Evolutionary conservation across 2,113 vertebrate species (phyloP).

Genomic region (Solenodon paradoxus): DNA sequence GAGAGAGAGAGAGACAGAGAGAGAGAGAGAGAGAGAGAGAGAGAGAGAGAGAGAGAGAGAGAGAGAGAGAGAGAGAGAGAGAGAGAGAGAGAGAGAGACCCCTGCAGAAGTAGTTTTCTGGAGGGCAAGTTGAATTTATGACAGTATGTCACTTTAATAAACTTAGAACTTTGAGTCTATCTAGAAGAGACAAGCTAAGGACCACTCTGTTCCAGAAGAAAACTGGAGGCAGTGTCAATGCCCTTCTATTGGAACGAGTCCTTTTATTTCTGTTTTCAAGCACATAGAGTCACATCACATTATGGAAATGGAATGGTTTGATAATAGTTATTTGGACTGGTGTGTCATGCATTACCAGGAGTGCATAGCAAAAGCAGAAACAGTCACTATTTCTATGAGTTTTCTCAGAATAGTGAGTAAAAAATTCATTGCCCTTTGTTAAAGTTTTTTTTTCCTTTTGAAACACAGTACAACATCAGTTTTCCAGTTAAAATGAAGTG

Average conservation of each 20-base stretch:
- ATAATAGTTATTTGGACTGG: conserved; percentile 50
- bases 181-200: conserved; percentile 65
- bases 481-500: conserved; percentile 30
- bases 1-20: no score
- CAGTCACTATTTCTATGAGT: conserved; percentile 56
- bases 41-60: no score
- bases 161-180: conserved; percentile 57
- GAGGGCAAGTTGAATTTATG: conserved; percentile 70
- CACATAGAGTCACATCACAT: conserved; percentile 41
- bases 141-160: conserved; percentile 58
- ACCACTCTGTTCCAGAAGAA: conserved; percentile 45
- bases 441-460: conserved; percentile 23
- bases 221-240: conserved; percentile 40
- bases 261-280: conserved; percentile 60
- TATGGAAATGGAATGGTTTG: conserved; percentile 71
- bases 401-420: conserved; percentile 59
- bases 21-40: no score
- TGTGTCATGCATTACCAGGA: conserved; percentile 43
- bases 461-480: neutral
- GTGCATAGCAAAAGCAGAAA: conserved; percentile 67
- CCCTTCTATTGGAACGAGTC: conserved; percentile 17
- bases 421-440: conserved; percentile 39
- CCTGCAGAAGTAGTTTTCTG: conserved; percentile 70
- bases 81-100: no score
- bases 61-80: no score